Conservation (phyloP, 2,888 invertebrate genomes). For the Strigamia transsilvanica region DNA sequence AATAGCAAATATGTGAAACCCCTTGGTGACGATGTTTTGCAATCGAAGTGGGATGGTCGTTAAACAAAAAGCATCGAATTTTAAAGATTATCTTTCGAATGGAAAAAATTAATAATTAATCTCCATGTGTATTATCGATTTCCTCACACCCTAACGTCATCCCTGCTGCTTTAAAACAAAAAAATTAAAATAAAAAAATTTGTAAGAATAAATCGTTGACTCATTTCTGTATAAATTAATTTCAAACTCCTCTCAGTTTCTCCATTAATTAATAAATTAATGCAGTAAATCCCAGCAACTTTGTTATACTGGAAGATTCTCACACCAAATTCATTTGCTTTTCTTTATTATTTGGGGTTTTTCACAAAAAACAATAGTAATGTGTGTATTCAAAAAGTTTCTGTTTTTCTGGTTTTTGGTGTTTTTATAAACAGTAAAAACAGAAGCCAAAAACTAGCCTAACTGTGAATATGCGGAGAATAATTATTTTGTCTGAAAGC, state of each 20-base stretch:
- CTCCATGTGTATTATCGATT: slow-evolving; percentile 1
- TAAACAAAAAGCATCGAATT: slow-evolving; percentile 19
- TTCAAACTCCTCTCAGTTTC: not conserved
- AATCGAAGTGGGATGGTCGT: not conserved
- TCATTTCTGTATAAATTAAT: not conserved
- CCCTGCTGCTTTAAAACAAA: not conserved
- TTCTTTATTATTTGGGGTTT: no score
- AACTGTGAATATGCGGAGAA: no score
- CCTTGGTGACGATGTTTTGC: slow-evolving; percentile 9
- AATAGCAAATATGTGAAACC: slow-evolving; percentile 29
- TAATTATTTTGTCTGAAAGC: no score
- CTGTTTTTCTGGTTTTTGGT: no score
- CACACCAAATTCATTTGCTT: no score
- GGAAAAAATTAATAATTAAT: slow-evolving; percentile 26
- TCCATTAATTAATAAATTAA: not conserved
- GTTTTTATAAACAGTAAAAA: no score
- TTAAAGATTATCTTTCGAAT: not conserved
- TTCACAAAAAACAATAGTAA: no score
- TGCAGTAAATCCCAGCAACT: no score
- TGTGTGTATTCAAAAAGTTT: no score
- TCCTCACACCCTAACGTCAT: not conserved
- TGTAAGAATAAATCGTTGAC: not conserved
- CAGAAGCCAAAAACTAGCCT: no score
- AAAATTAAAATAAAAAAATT: not conserved
- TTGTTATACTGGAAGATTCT: not conserved